phyloP scores from a whole-genome alignment of 2,113 vertebrate species.

The Tachysurus fulvidraco region DNA sequence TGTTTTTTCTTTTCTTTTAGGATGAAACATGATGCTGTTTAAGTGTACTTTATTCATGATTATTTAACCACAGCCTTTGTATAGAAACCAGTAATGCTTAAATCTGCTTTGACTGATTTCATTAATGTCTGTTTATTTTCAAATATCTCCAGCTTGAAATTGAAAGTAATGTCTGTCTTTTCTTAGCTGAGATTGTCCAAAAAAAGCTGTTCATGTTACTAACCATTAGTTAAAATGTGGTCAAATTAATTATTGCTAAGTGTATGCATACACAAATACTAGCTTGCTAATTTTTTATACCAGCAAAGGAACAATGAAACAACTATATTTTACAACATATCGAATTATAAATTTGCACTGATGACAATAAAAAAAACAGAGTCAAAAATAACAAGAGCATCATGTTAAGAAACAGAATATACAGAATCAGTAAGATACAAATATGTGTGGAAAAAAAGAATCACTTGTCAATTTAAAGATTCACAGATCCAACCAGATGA shows the following conservation, averaged over 20 bases:
- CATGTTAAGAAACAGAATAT: background rate
- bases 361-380: background rate
- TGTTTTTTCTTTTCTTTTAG: background rate
- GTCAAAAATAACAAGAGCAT: background rate
- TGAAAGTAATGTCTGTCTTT: background rate
- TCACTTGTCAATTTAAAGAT: background rate
- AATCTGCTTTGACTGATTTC: background rate
- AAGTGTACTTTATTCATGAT: background rate
- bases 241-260: background rate
- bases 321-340: background rate
- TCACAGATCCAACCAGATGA: background rate
- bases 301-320: background rate
- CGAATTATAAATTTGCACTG: background rate
- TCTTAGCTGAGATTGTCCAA: background rate
- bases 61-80: background rate
- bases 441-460: background rate
- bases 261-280: background rate
- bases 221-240: background rate
- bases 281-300: background rate
- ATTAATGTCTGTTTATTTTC: background rate
- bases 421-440: background rate
- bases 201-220: background rate
- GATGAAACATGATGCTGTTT: slow-evolving; percentile 1
- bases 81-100: background rate
- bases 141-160: background rate